Base-by-base conservation (phyloP, 2,113 vertebrate genomes). In the Morone saxatilis region DNA sequence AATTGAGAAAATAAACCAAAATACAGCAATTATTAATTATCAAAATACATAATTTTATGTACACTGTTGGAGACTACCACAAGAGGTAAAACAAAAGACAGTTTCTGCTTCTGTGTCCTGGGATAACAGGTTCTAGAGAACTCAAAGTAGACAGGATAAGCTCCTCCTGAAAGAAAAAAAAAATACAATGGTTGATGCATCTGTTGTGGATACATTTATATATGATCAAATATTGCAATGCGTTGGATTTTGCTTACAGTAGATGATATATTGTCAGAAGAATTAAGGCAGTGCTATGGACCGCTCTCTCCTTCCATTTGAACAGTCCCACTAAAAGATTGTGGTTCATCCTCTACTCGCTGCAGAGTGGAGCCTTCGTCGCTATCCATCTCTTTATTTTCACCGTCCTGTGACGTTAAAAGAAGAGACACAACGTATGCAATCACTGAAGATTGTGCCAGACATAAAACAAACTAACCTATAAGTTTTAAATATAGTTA, bases 231-330 rank as follows among this genome's bases (percentile, higher is more conserved):
- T 13, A 16, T 11, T 54, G 14, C 41, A 73, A 73, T 51, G 45
- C 76, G 88, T 76, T 62, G 17, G 43, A 69, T 71, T 66, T 70
- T 70, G 11, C 95, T 93, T 90, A 94, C 92, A 81, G 89, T 88
- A 86, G 83, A 77, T 62, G 67, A 80, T 71, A 67, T 80, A 51
- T 71, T 76, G 17, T 91, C 87, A 83, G 63, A 85, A 57, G 76
- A 83, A 63, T 79, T n/a, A 68, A 79, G 75, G 75, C 84, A 76
- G 57, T 67, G 81, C 81, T 90, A 91, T 31, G 82, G 89, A 54
- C 71, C 53, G 40, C 75, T 84, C 45, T 76, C 80, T 78, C 59
- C 81, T 66, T 80, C 81, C 60, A 62, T 69, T 62, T 84, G 60
- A 87, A 66, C 80, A 63, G 40, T 53, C 25, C 66, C 86, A 76